These are phyloP conservation scores for Carapus acus DNA, from an alignment of 2,797 vertebrate species.

Conservation along the genomic window DNA sequence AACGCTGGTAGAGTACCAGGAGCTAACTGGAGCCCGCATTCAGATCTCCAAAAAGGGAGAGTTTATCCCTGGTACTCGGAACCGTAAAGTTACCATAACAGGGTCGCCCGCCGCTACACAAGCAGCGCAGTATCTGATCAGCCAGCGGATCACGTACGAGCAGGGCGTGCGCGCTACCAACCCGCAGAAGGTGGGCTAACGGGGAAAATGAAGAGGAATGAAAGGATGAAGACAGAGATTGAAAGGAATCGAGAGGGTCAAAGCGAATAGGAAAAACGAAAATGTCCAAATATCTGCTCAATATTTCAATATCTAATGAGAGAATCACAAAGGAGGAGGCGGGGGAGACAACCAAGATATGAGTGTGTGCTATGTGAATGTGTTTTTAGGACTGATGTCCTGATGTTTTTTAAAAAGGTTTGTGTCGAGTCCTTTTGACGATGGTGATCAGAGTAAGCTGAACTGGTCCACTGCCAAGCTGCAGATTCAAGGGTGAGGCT, in stretches of 20 bases:
- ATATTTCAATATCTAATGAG: constrained; percentile 73
- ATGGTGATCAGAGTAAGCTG: constrained; percentile 74
- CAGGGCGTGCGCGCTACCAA: constrained; percentile 94
- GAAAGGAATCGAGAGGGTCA: constrained; percentile 66
- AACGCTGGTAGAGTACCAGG: constrained; percentile 95
- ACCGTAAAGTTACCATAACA: constrained; percentile 96
- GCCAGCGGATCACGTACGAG: constrained; percentile 96
- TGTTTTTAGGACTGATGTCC: constrained; percentile 76
- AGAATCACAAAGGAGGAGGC: constrained; percentile 70
- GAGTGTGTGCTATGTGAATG: constrained; percentile 77
- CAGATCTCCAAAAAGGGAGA: constrained; percentile 98
- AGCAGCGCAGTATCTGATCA: constrained; percentile 96
- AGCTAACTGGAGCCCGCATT: constrained; percentile 93
- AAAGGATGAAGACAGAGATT: constrained; percentile 70
- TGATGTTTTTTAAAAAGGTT: constrained; percentile 79
- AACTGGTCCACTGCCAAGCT: constrained; percentile 76
- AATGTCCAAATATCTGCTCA: constrained; percentile 74
- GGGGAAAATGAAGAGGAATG: constrained; percentile 62
- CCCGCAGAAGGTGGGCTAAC: constrained; percentile 95
- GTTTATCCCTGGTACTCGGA: constrained; percentile 95
- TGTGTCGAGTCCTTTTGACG: constrained; percentile 72
- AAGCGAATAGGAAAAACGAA: constrained; percentile 60
- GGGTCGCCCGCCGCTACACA: constrained; percentile 91
- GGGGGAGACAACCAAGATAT: constrained; percentile 70
- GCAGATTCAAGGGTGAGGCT: constrained; percentile 69